A percentile compares a stretch with the other conserved stretches of the same genome.
phyloP scores from a whole-genome alignment of 2,113 vertebrate species.

The Hemiscyllium ocellatum region DNA sequence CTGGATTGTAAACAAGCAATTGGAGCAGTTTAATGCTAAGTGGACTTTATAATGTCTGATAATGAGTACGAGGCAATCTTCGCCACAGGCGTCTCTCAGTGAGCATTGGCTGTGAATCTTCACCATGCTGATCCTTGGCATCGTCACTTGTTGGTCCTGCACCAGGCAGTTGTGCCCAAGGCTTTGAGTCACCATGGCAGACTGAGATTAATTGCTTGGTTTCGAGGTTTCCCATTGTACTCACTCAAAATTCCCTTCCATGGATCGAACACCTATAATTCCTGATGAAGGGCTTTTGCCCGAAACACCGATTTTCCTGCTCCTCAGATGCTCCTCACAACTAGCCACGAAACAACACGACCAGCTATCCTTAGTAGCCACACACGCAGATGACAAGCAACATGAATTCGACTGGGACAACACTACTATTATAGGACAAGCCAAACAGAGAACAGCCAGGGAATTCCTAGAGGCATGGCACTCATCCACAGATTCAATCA shows the following conservation, averaged over 20 bases:
- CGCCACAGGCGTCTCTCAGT: not conserved
- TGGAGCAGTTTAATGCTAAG: not conserved
- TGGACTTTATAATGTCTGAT: not conserved
- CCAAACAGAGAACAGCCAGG: too few species aligned
- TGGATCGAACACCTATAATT: too few species aligned
- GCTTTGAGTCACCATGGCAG: not conserved
- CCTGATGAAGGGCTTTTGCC: too few species aligned
- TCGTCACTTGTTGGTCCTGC: not conserved
- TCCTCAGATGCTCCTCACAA: too few species aligned
- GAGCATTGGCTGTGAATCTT: not conserved
- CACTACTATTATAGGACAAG: too few species aligned
- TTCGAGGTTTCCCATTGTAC: not conserved
- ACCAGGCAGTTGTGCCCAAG: not conserved
- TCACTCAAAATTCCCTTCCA: not conserved
- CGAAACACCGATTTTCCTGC: too few species aligned
- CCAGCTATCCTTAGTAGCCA: too few species aligned
- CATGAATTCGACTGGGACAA: too few species aligned
- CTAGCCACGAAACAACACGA: too few species aligned
- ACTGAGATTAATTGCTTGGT: not conserved
- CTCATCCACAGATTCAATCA: too few species aligned
- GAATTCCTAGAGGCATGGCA: too few species aligned
- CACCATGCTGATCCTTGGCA: not conserved
- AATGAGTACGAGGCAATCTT: not conserved
- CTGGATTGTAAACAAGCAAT: not conserved
- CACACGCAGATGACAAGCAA: too few species aligned